Percentiles rank a stretch among this genome's conserved stretches.
Evolutionary conservation across 2,113 vertebrate genomes (phyloP).

Genomic region (Galemys pyrenaicus): DNA sequence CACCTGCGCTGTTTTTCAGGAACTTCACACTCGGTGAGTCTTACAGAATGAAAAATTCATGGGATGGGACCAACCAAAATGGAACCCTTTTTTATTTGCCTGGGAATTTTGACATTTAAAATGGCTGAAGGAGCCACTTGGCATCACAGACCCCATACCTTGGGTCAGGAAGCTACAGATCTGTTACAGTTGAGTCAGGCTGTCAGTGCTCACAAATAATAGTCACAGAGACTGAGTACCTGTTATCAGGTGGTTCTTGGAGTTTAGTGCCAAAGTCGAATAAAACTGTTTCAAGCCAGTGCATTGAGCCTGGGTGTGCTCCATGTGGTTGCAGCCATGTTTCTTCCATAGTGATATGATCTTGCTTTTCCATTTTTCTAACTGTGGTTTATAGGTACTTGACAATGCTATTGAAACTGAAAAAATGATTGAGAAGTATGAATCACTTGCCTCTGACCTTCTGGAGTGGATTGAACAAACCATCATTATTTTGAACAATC

Average conservation of each 20-base stretch:
- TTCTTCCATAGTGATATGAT: accelerated
- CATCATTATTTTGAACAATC: slow-evolving; percentile 98
- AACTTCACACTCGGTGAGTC: neutral
- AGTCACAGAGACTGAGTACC: neutral
- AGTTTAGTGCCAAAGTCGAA: neutral
- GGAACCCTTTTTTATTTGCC: neutral
- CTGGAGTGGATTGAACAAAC: slow-evolving; percentile 99
- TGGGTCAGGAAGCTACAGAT: neutral
- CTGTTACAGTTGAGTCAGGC: neutral
- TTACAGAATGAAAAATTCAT: neutral
- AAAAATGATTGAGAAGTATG: slow-evolving; percentile 98
- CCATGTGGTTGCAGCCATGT: neutral
- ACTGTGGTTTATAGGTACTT: slow-evolving; percentile 88
- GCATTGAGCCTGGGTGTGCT: neutral
- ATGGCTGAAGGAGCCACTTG: neutral
- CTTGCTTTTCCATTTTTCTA: neutral
- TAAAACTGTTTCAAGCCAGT: neutral
- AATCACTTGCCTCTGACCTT: slow-evolving; percentile 95
- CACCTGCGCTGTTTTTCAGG: neutral
- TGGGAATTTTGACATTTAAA: neutral
- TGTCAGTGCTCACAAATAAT: slow-evolving; percentile 9
- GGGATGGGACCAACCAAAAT: neutral
- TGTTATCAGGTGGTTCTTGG: neutral
- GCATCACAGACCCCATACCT: neutral
- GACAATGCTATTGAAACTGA: slow-evolving; percentile 98